Base-by-base conservation (phyloP, 2,113 vertebrate species). In the Callaeas wilsoni region DNA sequence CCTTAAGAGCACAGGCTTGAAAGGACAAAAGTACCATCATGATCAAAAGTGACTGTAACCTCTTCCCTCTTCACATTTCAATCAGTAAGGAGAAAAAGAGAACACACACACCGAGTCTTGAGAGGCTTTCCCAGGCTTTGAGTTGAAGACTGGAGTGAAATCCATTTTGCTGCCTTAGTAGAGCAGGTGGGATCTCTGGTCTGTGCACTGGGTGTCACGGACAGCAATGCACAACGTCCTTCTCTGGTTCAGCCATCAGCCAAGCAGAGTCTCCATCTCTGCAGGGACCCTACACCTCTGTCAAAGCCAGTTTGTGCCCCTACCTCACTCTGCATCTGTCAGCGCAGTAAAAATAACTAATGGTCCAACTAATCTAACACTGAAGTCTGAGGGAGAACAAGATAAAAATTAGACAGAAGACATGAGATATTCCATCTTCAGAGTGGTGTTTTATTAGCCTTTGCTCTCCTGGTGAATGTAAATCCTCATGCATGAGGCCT, bases 331-430 rank as follows among this genome's bases (percentile, higher is more conserved):
- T 87, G 44, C 35, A 20, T 73, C 84, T 94, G 41, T 13, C 85
- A 76, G 41, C 33, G 55, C n/a, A 83, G 91, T 95, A 96, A 93
- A 94, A 96, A 90, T 79, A 77, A 85, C 33, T 79, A 46, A 93
- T 80, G 33, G 37, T 44, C 46, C 55, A 83, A 57, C 59, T 69
- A 41, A 76, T 64, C 52, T 76, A 59, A 53, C 49, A 46, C 23
- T 69, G 57, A 91, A 94, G 49, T 50, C 81, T 59, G 46, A 82
- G 37, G 13, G 64, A 91, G 70, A 89, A 53, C 37, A 87, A 53
- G 27, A 39, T 73, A 74, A 83, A 94, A 92, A 83, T 50, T 49
- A 65, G 29, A 47, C 55, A 42, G 77, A 76, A 88, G 50, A 73
- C 68, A 67, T 4, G 8, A 83, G 37, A 69, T 83, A 65, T 52